Conservation (phyloP, 2,113 vertebrate genomes). For the Pterocles gutturalis region DNA sequence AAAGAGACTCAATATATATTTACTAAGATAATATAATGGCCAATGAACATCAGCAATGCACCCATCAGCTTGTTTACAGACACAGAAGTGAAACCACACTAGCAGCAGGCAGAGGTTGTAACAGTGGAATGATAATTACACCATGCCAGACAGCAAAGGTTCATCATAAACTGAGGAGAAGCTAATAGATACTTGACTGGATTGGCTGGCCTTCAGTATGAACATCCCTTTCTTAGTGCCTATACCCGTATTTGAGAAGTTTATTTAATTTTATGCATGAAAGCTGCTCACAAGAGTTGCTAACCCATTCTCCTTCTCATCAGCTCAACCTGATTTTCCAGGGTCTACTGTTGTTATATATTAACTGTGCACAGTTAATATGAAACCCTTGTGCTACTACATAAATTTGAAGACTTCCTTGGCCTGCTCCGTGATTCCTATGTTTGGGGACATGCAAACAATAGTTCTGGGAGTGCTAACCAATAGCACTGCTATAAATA, state of each 20-base stretch:
- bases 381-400: not conserved
- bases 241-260: not conserved
- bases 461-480: not conserved
- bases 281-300: not conserved
- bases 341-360: not conserved
- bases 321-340: not conserved
- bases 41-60: not conserved
- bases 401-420: not conserved
- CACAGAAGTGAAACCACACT: not conserved
- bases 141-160: not conserved
- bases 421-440: not conserved
- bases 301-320: not conserved
- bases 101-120: not conserved
- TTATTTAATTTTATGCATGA: not conserved
- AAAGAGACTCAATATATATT: no score
- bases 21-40: not conserved
- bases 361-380: not conserved
- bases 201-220: not conserved
- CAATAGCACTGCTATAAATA: not conserved
- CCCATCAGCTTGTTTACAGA: not conserved
- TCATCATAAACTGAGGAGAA: not conserved
- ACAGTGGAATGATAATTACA: not conserved
- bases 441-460: not conserved
- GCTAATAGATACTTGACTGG: not conserved
- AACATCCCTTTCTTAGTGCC: not conserved